A percentile compares a stretch with the other conserved stretches of the same genome.
Conservation (phyloP, 2,888 invertebrate genomes). For the Dascillus cervinus region DNA sequence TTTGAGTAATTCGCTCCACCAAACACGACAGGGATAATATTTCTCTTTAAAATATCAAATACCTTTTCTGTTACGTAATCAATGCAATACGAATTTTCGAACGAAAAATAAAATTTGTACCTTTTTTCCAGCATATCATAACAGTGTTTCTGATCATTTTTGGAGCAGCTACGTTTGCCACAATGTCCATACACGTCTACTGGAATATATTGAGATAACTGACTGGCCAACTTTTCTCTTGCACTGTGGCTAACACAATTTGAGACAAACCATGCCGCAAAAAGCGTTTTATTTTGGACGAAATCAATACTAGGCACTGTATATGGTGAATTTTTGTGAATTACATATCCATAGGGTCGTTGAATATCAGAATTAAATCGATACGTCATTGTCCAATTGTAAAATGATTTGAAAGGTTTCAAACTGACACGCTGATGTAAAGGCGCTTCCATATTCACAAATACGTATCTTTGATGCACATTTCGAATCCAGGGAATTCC, state of each 20-base stretch:
- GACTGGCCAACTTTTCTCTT: constrained; percentile 41
- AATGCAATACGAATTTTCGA: constrained; percentile 62
- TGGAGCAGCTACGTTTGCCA: constrained; percentile 40
- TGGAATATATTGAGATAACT: constrained; percentile 48
- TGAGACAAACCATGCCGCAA: constrained; percentile 51
- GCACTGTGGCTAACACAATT: constrained; percentile 44
- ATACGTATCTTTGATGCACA: constrained; percentile 45
- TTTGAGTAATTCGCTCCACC: constrained; percentile 54
- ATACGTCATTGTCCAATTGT: constrained; percentile 52
- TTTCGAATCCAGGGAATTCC: constrained; percentile 36
- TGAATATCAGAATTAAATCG: constrained; percentile 27
- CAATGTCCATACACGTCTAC: constrained; percentile 60
- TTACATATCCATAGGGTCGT: constrained; percentile 37
- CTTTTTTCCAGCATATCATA: constrained; percentile 43
- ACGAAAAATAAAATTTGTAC: constrained; percentile 64
- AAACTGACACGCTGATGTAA: too few species aligned
- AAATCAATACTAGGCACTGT: constrained; percentile 16
- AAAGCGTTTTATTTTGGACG: constrained; percentile 39
- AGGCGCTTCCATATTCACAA: constrained; percentile 44
- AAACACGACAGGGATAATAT: constrained; percentile 59
- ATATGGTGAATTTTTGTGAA: constrained; percentile 17
- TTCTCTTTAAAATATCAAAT: constrained; percentile 48
- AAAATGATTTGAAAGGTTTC: too few species aligned
- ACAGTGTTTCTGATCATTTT: constrained; percentile 28
- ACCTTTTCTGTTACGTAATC: constrained; percentile 60